Conservation (phyloP, 1,140 invertebrate genomes). For the Drosophila arawakana region DNA sequence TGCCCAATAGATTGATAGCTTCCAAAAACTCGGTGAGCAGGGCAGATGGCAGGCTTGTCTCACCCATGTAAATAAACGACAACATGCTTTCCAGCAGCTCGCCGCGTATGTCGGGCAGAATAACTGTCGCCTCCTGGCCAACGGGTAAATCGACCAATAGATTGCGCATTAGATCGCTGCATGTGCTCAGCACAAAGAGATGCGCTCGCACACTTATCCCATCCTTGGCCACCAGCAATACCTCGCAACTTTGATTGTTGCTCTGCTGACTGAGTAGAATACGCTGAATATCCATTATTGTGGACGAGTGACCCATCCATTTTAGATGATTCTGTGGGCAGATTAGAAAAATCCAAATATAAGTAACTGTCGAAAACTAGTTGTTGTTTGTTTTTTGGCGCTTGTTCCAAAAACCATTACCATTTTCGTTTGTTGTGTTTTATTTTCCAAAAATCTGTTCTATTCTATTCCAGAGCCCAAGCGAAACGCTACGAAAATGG, state of each 20-base stretch:
- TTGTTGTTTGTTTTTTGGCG: conserved; percentile 41
- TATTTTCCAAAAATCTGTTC: conserved; percentile 54
- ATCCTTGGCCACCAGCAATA: conserved; percentile 72
- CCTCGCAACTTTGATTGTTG: conserved; percentile 71
- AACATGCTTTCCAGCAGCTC: conserved; percentile 74
- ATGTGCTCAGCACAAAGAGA: conserved; percentile 77
- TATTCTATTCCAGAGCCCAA: conserved; percentile 48
- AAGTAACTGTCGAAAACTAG: not conserved
- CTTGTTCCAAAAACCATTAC: conserved; percentile 53
- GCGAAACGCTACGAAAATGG: conserved; percentile 52
- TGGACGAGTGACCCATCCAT: conserved; percentile 83
- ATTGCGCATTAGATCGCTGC: conserved; percentile 76
- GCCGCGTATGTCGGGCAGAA: conserved; percentile 76
- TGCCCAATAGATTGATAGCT: conserved; percentile 77
- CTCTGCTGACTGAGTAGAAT: conserved; percentile 58
- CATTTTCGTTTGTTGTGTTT: conserved; percentile 56
- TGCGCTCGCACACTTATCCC: conserved; percentile 75
- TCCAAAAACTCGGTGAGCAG: conserved; percentile 76
- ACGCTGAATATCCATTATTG: conserved; percentile 80
- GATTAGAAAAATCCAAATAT: not conserved
- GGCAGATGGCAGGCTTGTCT: conserved; percentile 67
- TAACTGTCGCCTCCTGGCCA: conserved; percentile 74
- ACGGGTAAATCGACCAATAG: conserved; percentile 69
- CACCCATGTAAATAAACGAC: conserved; percentile 80
- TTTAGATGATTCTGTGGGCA: conserved; percentile 75